These are phyloP conservation scores for Tenebrio molitor DNA, from an alignment of 1,140 invertebrate genomes.

Conservation along the genomic window DNA sequence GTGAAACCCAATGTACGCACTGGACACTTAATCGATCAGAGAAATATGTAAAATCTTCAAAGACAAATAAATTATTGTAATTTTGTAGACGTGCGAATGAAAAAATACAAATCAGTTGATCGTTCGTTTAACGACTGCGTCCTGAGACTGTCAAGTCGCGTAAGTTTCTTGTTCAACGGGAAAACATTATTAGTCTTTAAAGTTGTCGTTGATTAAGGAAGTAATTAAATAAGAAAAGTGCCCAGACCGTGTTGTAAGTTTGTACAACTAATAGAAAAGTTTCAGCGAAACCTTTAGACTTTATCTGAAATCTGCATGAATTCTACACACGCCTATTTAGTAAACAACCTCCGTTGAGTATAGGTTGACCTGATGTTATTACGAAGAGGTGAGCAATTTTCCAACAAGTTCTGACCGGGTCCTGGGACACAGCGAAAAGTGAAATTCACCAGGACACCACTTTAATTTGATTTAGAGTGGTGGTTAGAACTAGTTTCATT, in stretches of 20 bases:
- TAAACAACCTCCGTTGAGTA: slow-evolving; percentile 4
- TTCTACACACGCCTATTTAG: slow-evolving; percentile 24
- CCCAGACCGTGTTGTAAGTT: background rate
- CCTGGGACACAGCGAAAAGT: background rate
- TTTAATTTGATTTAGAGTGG: slow-evolving; percentile 18
- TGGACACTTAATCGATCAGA: too few relatives aligned
- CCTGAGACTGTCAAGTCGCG: too few relatives aligned
- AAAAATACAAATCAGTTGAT: too few relatives aligned
- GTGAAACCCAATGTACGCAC: too few relatives aligned
- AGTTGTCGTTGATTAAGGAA: too few relatives aligned
- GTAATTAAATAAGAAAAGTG: background rate
- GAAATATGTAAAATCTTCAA: too few relatives aligned
- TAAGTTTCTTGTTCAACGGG: too few relatives aligned
- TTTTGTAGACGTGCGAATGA: too few relatives aligned
- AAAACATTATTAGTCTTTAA: too few relatives aligned
- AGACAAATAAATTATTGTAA: too few relatives aligned
- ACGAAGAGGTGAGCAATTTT: slow-evolving; percentile 1
- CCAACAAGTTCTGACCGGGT: background rate
- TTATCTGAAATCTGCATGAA: slow-evolving; percentile 24
- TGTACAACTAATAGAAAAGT: slow-evolving; percentile 21
- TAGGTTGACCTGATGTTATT: slow-evolving; percentile 16
- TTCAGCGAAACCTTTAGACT: background rate
- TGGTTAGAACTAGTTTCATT: slow-evolving; percentile 7
- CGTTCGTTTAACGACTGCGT: too few relatives aligned
- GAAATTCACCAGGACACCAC: background rate